These are phyloP conservation scores for Echinometra lucunter DNA, from an alignment of 53 echinoderm and acorn worm species.

Conservation along the genomic window DNA sequence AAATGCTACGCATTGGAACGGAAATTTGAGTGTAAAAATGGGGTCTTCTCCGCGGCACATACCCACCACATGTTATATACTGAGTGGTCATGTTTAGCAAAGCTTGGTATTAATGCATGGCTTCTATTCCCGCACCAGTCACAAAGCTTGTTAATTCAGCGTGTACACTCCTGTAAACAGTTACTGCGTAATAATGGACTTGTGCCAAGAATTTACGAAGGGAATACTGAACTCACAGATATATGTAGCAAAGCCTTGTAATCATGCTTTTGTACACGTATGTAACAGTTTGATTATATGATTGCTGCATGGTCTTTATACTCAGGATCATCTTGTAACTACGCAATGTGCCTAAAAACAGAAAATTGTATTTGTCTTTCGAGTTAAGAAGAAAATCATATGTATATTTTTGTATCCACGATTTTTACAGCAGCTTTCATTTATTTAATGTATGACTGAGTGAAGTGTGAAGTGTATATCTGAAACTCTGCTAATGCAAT, in stretches of 20 bases:
- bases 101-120: background rate
- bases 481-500: too few species aligned
- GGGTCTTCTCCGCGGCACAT: too few species aligned
- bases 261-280: too few species aligned
- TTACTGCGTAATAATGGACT: too few species aligned
- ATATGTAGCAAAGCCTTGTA: background rate
- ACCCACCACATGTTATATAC: too few species aligned
- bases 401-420: background rate
- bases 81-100: conserved; percentile 29
- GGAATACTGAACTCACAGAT: background rate
- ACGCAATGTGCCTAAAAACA: background rate
- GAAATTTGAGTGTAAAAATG: too few species aligned
- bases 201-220: too few species aligned
- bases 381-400: background rate
- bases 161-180: too few species aligned
- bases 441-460: background rate
- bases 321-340: background rate
- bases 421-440: too few species aligned
- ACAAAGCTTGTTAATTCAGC: too few species aligned
- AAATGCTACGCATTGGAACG: too few species aligned
- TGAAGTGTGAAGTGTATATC: background rate
- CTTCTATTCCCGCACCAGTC: background rate
- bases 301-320: background rate
- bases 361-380: background rate
- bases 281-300: too few species aligned